These are phyloP conservation scores for Raja brachyura DNA, from an alignment of 2,113 vertebrate genomes.

Conservation along the genomic window DNA sequence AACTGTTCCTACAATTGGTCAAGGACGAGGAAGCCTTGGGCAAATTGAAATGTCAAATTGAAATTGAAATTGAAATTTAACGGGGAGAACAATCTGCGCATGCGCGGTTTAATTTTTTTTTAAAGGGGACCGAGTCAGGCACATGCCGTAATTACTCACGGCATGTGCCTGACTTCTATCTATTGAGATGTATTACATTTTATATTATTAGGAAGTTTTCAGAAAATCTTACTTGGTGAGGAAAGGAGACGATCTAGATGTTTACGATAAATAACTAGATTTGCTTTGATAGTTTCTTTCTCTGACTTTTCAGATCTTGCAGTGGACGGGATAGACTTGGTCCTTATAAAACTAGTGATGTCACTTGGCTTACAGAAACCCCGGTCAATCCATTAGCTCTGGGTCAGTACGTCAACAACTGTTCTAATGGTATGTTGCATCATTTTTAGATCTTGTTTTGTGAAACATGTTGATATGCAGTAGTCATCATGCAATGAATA, in stretches of 20 bases:
- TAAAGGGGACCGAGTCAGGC: too few species aligned
- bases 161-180: too few species aligned
- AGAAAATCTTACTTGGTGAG: not conserved
- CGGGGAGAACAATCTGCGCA: too few species aligned
- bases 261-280: not conserved
- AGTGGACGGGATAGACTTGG: constrained; percentile 74
- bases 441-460: not conserved
- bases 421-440: constrained; percentile 64
- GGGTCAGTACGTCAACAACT: constrained; percentile 92
- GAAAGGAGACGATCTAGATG: not conserved
- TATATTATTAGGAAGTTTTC: not conserved
- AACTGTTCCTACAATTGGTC: too few species aligned
- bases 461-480: not conserved
- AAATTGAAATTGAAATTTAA: too few species aligned
- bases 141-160: too few species aligned
- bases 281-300: constrained; percentile 1
- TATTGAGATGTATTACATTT: not conserved
- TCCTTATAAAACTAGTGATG: constrained; percentile 71
- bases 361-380: constrained; percentile 70
- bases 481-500: not conserved
- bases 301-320: constrained; percentile 68
- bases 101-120: too few species aligned
- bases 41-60: too few species aligned
- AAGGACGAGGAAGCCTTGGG: too few species aligned
- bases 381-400: constrained; percentile 73